Conservation (phyloP, 2,888 invertebrate species). For the Luperina testacea region DNA sequence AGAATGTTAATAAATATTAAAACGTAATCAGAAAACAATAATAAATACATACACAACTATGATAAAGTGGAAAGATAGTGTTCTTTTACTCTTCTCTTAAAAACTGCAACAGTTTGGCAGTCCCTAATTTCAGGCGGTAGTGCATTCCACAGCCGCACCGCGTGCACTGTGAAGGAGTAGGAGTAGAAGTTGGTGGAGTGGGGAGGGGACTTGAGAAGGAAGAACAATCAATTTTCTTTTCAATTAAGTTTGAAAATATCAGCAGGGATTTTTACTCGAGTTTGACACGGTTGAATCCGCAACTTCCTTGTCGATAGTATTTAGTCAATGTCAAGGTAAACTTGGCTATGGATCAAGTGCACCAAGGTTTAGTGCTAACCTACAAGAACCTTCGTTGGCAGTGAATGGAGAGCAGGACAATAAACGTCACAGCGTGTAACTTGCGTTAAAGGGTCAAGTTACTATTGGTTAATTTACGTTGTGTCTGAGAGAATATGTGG, state of each 20-base stretch:
- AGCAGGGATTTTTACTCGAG: conserved; percentile 21
- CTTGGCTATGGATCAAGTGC: conserved; percentile 54
- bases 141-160: no score
- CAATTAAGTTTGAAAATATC: conserved; percentile 14
- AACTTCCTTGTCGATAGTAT: conserved; percentile 71
- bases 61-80: no score
- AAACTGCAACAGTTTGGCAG: no score
- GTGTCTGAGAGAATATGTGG: conserved; percentile 2
- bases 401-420: conserved; percentile 45
- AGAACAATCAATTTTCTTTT: conserved; percentile 13
- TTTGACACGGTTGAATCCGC: conserved; percentile 54
- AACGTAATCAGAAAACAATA: no score
- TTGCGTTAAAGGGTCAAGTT: conserved; percentile 38
- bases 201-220: no score
- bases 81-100: no score
- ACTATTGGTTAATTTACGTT: conserved; percentile 33
- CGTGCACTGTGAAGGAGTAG: no score
- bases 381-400: conserved; percentile 40
- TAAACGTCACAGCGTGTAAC: conserved; percentile 36
- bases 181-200: no score
- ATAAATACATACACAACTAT: no score
- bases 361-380: conserved; percentile 45
- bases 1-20: no score
- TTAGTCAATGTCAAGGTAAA: conserved; percentile 68
- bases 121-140: no score